Conservation (phyloP, 2,113 vertebrate species). For the Xyrauchen texanus region DNA sequence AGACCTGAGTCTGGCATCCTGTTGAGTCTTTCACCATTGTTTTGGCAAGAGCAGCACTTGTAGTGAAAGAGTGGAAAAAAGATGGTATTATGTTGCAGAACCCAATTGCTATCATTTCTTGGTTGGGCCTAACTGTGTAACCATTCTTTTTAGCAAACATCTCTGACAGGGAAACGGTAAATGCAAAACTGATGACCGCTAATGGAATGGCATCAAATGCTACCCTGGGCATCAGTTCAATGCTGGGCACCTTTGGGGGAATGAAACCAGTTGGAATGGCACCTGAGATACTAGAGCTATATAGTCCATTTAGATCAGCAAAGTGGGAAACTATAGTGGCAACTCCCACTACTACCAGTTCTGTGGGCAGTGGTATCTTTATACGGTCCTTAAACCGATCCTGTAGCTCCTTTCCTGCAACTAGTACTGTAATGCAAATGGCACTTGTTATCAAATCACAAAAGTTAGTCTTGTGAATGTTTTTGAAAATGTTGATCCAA, state of each 20-base stretch:
- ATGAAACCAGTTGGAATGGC: conserved; percentile 93
- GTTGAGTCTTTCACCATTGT: conserved; percentile 93
- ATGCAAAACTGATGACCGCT: conserved; percentile 91
- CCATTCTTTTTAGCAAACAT: conserved; percentile 96
- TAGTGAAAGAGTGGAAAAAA: conserved; percentile 92
- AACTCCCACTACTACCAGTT: conserved; percentile 85
- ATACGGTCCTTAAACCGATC: conserved; percentile 85
- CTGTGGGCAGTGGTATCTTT: conserved; percentile 89
- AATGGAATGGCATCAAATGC: conserved; percentile 88
- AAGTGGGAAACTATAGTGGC: conserved; percentile 90
- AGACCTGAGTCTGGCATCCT: conserved; percentile 92
- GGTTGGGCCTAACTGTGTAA: conserved; percentile 89
- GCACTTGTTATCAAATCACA: conserved; percentile 94
- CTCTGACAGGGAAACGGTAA: conserved; percentile 93
- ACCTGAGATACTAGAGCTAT: conserved; percentile 87
- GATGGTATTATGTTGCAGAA: conserved; percentile 94
- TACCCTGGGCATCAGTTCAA: conserved; percentile 80
- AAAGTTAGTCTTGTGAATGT: conserved; percentile 83
- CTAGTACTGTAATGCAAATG: conserved; percentile 83
- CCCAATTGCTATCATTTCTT: conserved; percentile 95
- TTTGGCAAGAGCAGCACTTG: conserved; percentile 92
- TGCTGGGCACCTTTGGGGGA: conserved; percentile 79
- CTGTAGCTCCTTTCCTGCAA: conserved; percentile 86
- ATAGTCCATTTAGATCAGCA: conserved; percentile 79
- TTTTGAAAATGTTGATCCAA: conserved; percentile 90